These are phyloP conservation scores for Nymphalis io DNA, from an alignment of 1,140 invertebrate genomes.

Conservation along the genomic window DNA sequence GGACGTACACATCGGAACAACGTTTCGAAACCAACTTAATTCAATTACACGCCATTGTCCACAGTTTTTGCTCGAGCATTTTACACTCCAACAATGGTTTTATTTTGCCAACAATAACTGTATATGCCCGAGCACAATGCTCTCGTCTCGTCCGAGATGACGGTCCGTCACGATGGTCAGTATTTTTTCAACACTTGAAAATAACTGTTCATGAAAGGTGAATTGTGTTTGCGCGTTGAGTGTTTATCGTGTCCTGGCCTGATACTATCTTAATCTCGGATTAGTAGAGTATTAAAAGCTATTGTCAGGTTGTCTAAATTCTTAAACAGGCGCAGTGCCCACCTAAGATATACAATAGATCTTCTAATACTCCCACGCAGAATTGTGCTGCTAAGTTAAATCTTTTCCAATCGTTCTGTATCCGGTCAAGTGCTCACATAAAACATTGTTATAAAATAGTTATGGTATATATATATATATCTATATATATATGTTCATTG, in stretches of 20 bases:
- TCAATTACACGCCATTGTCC: conserved; percentile 68
- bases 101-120: conserved; percentile 79
- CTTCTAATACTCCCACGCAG: conserved; percentile 59
- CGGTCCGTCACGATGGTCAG: conserved; percentile 53
- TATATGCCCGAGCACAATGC: conserved; percentile 55
- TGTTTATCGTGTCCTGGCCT: conserved; percentile 65
- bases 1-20: conserved; percentile 23
- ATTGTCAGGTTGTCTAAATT: conserved; percentile 64
- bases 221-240: conserved; percentile 71
- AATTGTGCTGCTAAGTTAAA: conserved; percentile 45
- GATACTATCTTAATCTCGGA: conserved; percentile 75
- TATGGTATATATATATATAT: neutral
- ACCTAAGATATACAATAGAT: conserved; percentile 60
- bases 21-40: conserved; percentile 50
- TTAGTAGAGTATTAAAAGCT: conserved; percentile 58
- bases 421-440: conserved; percentile 51
- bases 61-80: conserved; percentile 59
- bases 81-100: conserved; percentile 61
- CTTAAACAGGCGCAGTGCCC: conserved; percentile 48
- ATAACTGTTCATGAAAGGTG: conserved; percentile 65
- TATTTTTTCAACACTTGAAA: conserved; percentile 62
- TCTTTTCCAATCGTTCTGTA: conserved; percentile 51
- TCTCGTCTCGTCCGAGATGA: conserved; percentile 44
- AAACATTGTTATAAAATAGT: neutral
- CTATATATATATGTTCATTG: neutral